Conservation (phyloP, 2,797 vertebrate genomes). For the Cheirogaleus major region DNA sequence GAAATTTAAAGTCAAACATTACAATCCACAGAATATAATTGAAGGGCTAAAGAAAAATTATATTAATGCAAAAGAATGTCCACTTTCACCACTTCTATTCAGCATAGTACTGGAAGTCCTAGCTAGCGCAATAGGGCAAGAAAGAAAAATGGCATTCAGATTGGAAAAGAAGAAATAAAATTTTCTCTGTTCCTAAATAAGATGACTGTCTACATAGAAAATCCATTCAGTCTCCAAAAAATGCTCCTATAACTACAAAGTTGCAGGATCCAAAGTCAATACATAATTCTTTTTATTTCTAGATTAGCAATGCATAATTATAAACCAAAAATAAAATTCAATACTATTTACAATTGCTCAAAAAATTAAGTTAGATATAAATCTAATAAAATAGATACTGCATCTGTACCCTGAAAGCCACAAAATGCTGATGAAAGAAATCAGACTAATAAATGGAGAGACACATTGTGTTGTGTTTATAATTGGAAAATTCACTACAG, state of each 20-base stretch:
- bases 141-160: not conserved
- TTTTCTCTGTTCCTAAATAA: not conserved
- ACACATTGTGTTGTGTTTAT: not conserved
- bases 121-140: not conserved
- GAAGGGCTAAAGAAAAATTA: not conserved
- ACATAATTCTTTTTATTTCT: not conserved
- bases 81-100: not conserved
- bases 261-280: not conserved
- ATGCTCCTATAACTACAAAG: not conserved
- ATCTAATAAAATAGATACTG: not conserved
- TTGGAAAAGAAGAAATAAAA: not conserved
- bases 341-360: not conserved
- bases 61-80: not conserved
- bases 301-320: not conserved
- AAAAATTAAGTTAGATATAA: not conserved
- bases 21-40: not conserved
- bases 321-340: conserved; percentile 7
- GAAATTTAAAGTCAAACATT: not conserved
- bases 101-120: not conserved
- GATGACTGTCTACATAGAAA: not conserved
- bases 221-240: not conserved
- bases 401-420: not conserved
- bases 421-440: not conserved
- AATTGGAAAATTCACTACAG: not conserved
- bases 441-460: not conserved